A percentile compares a stretch with the other conserved stretches of the same genome.
phyloP scores from a whole-genome alignment of 2,888 invertebrate genomes.

The Cartodere bifasciata region DNA sequence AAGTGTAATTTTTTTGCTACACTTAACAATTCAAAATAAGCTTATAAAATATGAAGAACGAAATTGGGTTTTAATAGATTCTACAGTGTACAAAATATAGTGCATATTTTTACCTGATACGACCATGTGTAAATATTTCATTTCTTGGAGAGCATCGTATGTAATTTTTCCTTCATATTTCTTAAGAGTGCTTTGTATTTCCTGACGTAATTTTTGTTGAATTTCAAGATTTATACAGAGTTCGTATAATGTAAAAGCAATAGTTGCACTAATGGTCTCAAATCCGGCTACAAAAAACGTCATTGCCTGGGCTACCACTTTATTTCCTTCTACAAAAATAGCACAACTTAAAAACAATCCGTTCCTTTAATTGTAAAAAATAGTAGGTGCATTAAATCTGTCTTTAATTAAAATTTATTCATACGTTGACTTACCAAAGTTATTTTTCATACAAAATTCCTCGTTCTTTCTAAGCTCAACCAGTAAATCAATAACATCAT shows the following conservation, averaged over 20 bases:
- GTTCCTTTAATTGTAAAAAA: too few relatives aligned
- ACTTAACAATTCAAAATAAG: too few relatives aligned
- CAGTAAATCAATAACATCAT: conserved; percentile 46
- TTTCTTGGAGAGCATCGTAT: conserved; percentile 40
- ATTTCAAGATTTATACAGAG: conserved; percentile 39
- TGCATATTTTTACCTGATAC: conserved; percentile 38
- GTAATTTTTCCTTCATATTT: conserved; percentile 34
- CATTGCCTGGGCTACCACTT: conserved; percentile 44
- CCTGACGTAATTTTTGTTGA: conserved; percentile 39
- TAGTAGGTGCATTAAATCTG: too few relatives aligned
- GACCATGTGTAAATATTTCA: conserved; percentile 46
- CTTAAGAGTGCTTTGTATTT: conserved; percentile 34
- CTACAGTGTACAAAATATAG: too few relatives aligned
- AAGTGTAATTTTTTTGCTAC: too few relatives aligned
- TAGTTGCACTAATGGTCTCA: conserved; percentile 46
- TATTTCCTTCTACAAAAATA: conserved; percentile 38
- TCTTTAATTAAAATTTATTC: too few relatives aligned
- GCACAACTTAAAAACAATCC: too few relatives aligned
- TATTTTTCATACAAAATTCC: conserved; percentile 23
- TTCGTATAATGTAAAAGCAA: conserved; percentile 43
- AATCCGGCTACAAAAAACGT: conserved; percentile 49
- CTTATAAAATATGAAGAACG: too few relatives aligned
- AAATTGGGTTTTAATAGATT: too few relatives aligned
- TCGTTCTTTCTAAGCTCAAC: conserved; percentile 38
- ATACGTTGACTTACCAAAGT: conserved; percentile 17